Percentiles rank a stretch among this genome's conserved stretches.
These are phyloP conservation scores for Nymphicus hollandicus DNA, from an alignment of 2,113 vertebrate genomes.

Conservation along the genomic window DNA sequence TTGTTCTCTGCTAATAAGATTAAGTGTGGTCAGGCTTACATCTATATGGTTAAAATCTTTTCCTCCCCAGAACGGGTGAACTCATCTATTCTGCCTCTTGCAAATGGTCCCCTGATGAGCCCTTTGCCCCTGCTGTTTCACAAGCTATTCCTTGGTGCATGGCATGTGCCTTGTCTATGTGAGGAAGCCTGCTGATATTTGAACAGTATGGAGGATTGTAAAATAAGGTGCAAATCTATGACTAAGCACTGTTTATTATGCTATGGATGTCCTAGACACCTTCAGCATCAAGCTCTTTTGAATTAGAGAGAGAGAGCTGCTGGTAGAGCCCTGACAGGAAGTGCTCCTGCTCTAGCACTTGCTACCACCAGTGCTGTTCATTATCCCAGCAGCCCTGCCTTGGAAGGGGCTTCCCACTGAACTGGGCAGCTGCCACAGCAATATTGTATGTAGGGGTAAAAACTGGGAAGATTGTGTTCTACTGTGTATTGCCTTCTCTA, in stretches of 20 bases:
- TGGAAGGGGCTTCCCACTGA: background rate
- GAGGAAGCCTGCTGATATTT: background rate
- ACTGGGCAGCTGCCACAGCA: background rate
- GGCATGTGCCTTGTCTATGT: background rate
- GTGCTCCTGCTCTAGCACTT: background rate
- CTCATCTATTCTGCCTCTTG: background rate
- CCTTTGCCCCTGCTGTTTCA: background rate
- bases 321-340: background rate
- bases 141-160: background rate
- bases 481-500: background rate
- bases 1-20: background rate
- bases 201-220: background rate
- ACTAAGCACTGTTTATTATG: background rate
- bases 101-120: background rate
- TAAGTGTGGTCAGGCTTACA: background rate
- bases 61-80: rapidly evolving
- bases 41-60: background rate
- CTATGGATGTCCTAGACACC: background rate
- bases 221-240: background rate
- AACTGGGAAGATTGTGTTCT: background rate
- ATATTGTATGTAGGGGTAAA: background rate
- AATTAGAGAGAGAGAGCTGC: background rate
- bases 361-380: background rate
- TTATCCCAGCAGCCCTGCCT: background rate
- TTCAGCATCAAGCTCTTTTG: background rate